Evolutionary conservation across 2,797 vertebrate species (phyloP).

Genomic region (Dryobates pubescens): DNA sequence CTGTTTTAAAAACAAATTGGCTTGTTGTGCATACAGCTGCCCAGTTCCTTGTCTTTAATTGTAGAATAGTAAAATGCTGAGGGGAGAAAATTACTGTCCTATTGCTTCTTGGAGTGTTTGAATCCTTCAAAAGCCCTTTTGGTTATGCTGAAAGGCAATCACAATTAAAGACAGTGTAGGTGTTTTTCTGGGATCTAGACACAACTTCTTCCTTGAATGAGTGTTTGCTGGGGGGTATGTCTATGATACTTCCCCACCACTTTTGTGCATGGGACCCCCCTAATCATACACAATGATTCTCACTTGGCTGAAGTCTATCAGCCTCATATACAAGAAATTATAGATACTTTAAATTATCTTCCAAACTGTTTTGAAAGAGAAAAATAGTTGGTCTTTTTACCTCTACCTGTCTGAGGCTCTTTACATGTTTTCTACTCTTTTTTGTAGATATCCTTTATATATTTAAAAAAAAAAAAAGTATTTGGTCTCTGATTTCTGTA

Average conservation of each 20-base stretch:
- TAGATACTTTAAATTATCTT: not conserved
- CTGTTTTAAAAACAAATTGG: slow-evolving; percentile 3
- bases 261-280: not conserved
- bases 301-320: not conserved
- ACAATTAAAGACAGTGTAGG: not conserved
- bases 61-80: slow-evolving; percentile 10
- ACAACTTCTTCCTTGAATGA: not conserved
- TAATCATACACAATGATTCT: not conserved
- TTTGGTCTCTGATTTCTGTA: slow-evolving; percentile 37
- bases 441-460: not conserved
- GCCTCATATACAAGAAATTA: not conserved
- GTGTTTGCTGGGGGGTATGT: slow-evolving; percentile 7
- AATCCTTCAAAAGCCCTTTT: slow-evolving; percentile 24
- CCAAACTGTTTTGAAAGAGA: not conserved
- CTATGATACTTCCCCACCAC: not conserved
- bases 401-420: not conserved
- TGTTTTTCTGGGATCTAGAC: slow-evolving; percentile 13
- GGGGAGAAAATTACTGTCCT: not conserved
- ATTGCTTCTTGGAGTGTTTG: not conserved
- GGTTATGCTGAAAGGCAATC: slow-evolving; percentile 16
- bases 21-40: not conserved
- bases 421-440: not conserved
- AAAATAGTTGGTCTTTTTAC: not conserved
- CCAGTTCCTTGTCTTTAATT: slow-evolving; percentile 3
- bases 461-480: not conserved